These are phyloP conservation scores for Reticulitermes speratus DNA, from an alignment of 1,140 invertebrate species.

Conservation along the genomic window DNA sequence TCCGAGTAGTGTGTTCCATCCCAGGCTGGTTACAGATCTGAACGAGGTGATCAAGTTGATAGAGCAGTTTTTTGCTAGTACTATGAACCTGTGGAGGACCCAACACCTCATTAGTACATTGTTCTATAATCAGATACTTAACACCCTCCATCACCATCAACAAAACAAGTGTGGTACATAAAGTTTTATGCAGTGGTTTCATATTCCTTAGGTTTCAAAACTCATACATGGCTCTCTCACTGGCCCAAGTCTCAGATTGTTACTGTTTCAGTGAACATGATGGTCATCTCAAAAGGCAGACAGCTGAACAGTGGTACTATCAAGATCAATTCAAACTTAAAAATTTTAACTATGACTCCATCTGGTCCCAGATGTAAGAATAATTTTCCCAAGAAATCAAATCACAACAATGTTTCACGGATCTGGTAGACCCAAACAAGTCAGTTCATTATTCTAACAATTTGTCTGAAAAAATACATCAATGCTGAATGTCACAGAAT, in stretches of 20 bases:
- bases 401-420: no score
- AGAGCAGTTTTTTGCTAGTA: constrained; percentile 93
- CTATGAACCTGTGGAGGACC: constrained; percentile 75
- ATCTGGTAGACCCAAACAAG: no score
- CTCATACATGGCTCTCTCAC: neutral
- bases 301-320: no score
- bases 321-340: no score
- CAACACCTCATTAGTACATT: constrained; percentile 32
- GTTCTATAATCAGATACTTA: neutral
- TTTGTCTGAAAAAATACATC: no score
- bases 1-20: constrained; percentile 63
- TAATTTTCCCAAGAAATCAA: no score
- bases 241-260: neutral
- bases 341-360: no score
- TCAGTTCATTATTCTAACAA: no score
- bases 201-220: neutral
- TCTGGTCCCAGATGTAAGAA: no score
- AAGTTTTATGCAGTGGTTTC: neutral
- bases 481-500: no score
- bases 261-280: no score
- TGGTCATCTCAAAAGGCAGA: no score
- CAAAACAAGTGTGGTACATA: neutral
- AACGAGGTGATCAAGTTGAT: constrained; percentile 92
- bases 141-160: neutral
- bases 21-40: constrained; percentile 91